A percentile compares a stretch with the other conserved stretches of the same genome.
These are phyloP conservation scores for Turnix velox DNA, from an alignment of 2,113 vertebrate species.

Conservation along the genomic window DNA sequence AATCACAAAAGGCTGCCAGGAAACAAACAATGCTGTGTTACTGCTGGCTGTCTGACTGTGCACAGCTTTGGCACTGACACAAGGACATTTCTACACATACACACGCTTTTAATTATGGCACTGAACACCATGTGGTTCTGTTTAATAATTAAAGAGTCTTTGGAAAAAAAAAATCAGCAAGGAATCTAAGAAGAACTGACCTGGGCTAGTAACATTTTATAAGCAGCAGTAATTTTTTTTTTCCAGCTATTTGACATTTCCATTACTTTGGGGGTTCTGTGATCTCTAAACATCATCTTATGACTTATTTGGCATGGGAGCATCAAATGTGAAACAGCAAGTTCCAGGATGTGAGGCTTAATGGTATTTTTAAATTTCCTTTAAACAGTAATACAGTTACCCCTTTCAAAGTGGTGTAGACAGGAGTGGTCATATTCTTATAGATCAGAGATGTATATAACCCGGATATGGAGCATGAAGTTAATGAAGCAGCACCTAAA, in stretches of 20 bases:
- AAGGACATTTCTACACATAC: conserved; percentile 28
- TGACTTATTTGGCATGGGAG: neutral
- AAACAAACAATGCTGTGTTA: conserved; percentile 19
- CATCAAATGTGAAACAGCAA: neutral
- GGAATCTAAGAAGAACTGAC: neutral
- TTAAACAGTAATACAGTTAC: conserved; percentile 69
- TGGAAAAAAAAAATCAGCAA: conserved; percentile 9
- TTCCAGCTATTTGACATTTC: conserved; percentile 16
- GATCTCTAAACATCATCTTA: neutral
- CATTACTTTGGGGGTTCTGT: conserved; percentile 15
- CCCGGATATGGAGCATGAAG: conserved; percentile 81
- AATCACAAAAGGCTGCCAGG: conserved; percentile 18
- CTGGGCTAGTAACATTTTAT: conserved; percentile 1
- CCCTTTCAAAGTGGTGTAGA: conserved; percentile 94
- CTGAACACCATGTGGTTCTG: neutral
- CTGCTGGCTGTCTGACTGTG: neutral
- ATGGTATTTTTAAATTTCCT: neutral
- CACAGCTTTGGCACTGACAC: conserved; percentile 3
- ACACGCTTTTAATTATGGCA: conserved; percentile 9
- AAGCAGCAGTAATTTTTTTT: conserved; percentile 2
- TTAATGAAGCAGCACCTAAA: conserved; percentile 77
- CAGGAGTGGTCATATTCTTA: conserved; percentile 88
- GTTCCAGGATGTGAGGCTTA: neutral
- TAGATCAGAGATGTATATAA: conserved; percentile 94
- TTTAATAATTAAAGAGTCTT: conserved; percentile 44